phyloP scores from a whole-genome alignment of 2,797 vertebrate species.

The Melanotaenia trifasciata region DNA sequence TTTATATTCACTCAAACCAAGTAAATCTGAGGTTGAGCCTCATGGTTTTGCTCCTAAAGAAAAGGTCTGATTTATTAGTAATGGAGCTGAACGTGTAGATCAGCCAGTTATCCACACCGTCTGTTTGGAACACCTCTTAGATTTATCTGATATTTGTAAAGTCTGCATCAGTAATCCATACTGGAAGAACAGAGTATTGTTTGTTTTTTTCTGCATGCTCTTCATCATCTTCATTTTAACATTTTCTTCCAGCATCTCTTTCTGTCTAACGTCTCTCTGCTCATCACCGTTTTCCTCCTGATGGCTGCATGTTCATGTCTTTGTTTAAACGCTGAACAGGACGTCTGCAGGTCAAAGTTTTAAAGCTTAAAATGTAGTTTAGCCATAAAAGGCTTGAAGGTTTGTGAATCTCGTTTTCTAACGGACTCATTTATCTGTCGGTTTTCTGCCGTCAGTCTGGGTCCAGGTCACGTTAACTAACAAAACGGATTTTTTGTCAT shows the following conservation, averaged over 20 bases:
- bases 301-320: background rate
- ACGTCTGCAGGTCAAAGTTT: conserved; percentile 2
- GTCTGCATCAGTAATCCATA: background rate
- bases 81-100: no score
- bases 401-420: background rate
- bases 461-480: no score
- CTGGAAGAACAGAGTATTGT: conserved; percentile 11
- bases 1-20: no score
- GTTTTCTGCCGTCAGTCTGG: no score
- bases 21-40: no score
- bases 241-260: conserved; percentile 40
- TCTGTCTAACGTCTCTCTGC: background rate
- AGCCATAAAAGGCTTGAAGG: background rate
- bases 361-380: background rate
- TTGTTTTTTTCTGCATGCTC: background rate
- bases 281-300: conserved; percentile 9
- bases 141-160: no score
- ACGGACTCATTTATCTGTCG: background rate
- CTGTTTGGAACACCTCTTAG: no score
- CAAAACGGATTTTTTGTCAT: no score
- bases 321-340: background rate
- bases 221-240: conserved; percentile 17
- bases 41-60: no score
- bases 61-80: no score
- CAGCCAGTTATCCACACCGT: no score